These are phyloP conservation scores for Caenorhabditis sinica DNA, from an alignment of 2,888 invertebrate species.

Conservation along the genomic window DNA sequence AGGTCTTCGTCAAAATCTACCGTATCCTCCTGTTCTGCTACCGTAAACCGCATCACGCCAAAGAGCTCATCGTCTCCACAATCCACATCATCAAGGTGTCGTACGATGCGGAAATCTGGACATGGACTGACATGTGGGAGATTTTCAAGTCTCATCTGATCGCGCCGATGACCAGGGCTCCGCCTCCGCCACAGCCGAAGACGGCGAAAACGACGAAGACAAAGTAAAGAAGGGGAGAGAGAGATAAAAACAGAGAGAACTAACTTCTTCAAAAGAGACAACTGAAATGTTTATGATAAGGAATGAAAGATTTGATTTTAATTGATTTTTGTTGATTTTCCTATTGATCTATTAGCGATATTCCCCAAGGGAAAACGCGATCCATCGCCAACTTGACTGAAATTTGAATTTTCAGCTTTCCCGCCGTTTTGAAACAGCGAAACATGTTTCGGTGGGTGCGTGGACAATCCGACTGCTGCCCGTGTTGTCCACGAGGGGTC, in stretches of 20 bases:
- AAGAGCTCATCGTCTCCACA: conserved; percentile 28
- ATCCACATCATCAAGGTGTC: conserved; percentile 36
- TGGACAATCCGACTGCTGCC: no score
- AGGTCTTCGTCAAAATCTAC: conserved; percentile 52
- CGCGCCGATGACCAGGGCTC: conserved; percentile 12
- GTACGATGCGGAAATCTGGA: conserved; percentile 44
- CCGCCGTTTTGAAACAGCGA: no score
- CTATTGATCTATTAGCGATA: no score
- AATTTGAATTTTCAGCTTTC: no score
- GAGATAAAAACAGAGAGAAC: background rate
- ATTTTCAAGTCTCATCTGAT: conserved; percentile 39
- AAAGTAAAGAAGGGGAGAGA: background rate
- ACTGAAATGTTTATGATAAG: no score
- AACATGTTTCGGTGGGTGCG: no score
- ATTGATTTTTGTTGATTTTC: no score
- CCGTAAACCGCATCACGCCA: conserved; percentile 39
- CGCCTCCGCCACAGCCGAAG: background rate
- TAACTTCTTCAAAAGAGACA: no score
- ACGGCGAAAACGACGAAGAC: background rate
- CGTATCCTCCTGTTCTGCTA: conserved; percentile 50
- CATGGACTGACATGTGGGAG: conserved; percentile 38
- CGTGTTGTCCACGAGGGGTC: no score
- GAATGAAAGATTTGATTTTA: no score
- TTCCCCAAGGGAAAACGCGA: no score
- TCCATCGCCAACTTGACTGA: no score